Evolutionary conservation across 2,113 vertebrate species (phyloP).

Genomic region (Prunella himalayana): DNA sequence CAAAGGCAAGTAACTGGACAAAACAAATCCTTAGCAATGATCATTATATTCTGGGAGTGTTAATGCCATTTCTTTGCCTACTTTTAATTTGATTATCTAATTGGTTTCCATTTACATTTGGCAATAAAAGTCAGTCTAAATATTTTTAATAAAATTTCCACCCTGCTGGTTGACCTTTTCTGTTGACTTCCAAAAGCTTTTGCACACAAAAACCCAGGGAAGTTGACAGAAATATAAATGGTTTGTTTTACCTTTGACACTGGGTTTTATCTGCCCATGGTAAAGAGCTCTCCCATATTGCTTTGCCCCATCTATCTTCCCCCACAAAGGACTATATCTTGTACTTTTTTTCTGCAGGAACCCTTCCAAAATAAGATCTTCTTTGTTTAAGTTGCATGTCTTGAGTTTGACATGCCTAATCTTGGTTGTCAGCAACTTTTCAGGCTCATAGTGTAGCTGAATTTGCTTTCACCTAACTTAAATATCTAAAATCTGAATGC

Average conservation of each 20-base stretch:
- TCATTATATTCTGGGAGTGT: background rate
- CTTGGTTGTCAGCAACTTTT: background rate
- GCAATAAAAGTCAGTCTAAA: conserved; percentile 21
- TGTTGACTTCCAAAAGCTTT: background rate
- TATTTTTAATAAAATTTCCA: conserved; percentile 5
- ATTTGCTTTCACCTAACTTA: conserved; percentile 6
- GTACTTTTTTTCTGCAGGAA: background rate
- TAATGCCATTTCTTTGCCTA: background rate
- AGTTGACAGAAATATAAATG: background rate
- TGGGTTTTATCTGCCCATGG: background rate
- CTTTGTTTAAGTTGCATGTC: background rate
- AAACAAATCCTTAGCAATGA: background rate
- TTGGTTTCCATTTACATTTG: conserved; percentile 32
- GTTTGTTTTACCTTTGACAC: background rate
- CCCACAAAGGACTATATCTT: background rate
- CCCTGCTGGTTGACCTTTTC: background rate
- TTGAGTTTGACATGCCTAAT: background rate
- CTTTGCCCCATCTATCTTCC: background rate
- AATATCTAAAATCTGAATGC: background rate
- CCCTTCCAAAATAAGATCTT: background rate
- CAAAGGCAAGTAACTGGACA: background rate
- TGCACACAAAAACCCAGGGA: background rate
- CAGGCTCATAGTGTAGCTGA: background rate
- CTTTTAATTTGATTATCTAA: background rate
- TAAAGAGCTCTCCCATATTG: background rate